These are phyloP conservation scores for Peucedramus taeniatus DNA, from an alignment of 2,113 vertebrate species.

Conservation along the genomic window DNA sequence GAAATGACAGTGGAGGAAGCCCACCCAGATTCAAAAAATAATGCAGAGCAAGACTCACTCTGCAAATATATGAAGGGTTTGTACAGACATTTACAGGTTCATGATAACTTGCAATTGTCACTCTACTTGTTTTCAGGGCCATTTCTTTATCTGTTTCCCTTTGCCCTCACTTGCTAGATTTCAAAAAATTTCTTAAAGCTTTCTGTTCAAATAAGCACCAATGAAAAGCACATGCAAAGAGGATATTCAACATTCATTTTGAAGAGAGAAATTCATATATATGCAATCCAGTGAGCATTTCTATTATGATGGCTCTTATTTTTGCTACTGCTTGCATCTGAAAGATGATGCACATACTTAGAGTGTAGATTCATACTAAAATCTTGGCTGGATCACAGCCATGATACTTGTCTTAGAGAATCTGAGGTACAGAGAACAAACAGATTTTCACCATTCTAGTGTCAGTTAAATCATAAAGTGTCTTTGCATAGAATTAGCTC, in stretches of 20 bases:
- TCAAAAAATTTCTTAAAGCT: background rate
- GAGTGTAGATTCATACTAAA: background rate
- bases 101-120: background rate
- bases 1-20: background rate
- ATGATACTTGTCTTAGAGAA: background rate
- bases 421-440: conserved; percentile 22
- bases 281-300: background rate
- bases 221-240: background rate
- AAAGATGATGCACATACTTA: background rate
- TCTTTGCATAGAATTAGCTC: conserved; percentile 41
- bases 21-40: conserved; percentile 34
- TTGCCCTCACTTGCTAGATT: background rate
- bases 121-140: background rate
- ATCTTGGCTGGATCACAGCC: background rate
- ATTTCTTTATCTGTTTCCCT: background rate
- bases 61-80: background rate
- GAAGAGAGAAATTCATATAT: background rate
- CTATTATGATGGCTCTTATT: background rate
- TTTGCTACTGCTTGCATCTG: background rate
- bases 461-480: conserved; percentile 10
- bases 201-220: background rate
- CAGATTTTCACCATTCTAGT: background rate
- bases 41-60: background rate
- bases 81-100: background rate
- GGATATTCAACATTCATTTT: background rate